A percentile compares a stretch with the other conserved stretches of the same genome.
Evolutionary conservation across 2,113 vertebrate genomes (phyloP).

Genomic region (Sphaerodactylus townsendi): DNA sequence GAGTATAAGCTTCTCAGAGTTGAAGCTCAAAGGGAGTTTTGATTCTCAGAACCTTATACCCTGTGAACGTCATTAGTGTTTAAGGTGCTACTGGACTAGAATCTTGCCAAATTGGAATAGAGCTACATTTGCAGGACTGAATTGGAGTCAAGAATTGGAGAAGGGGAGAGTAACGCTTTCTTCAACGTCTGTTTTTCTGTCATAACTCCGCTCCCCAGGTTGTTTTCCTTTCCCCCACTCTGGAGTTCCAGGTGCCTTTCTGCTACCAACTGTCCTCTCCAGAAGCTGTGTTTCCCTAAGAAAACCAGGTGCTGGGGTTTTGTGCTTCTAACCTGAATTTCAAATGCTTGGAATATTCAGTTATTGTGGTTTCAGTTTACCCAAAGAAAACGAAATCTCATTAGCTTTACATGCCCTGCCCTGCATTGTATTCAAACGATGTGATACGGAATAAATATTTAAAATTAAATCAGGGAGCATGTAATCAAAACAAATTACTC

Average conservation of each 20-base stretch:
- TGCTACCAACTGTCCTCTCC: background rate
- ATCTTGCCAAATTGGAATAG: too few species aligned
- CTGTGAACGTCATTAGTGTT: too few species aligned
- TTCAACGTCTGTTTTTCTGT: background rate
- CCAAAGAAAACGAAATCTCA: constrained; percentile 5
- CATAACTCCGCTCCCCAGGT: background rate
- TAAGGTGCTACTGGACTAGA: too few species aligned
- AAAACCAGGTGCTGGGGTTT: background rate
- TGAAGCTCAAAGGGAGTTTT: too few species aligned
- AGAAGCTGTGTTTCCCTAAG: background rate
- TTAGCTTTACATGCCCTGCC: background rate
- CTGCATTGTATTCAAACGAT: background rate
- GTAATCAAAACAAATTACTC: constrained; percentile 25
- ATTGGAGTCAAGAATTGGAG: too few species aligned
- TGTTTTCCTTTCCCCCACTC: background rate
- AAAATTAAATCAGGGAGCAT: constrained; percentile 13
- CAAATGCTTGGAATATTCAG: background rate
- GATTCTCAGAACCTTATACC: too few species aligned
- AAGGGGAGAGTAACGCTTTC: too few species aligned
- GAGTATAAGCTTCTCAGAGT: too few species aligned
- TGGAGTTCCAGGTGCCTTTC: background rate
- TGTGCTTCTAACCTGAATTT: background rate
- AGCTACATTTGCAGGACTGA: too few species aligned
- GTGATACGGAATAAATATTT: background rate
- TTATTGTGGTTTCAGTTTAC: background rate